Evolutionary conservation across 2,888 invertebrate genomes (phyloP).

Genomic region (Pammene fasciana): DNA sequence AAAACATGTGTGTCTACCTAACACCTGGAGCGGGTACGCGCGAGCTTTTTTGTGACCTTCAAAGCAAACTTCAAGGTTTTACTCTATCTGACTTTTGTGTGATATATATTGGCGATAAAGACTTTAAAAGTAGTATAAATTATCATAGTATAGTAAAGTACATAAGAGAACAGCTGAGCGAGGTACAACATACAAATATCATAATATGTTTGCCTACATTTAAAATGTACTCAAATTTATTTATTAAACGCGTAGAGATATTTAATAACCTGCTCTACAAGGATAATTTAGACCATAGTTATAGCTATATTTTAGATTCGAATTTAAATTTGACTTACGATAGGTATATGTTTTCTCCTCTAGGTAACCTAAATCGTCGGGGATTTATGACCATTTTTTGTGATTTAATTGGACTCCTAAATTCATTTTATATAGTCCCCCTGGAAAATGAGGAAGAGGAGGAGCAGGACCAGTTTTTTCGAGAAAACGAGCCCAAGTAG

Average conservation of each 20-base stretch:
- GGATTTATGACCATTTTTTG: not conserved
- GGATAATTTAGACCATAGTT: slow-evolving; percentile 11
- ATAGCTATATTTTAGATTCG: slow-evolving; percentile 13
- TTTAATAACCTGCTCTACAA: slow-evolving; percentile 15
- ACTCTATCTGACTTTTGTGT: slow-evolving; percentile 1
- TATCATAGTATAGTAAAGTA: slow-evolving; percentile 13
- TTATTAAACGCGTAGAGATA: slow-evolving; percentile 3
- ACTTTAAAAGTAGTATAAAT: not conserved
- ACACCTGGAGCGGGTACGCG: not conserved
- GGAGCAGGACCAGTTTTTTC: slow-evolving; percentile 9
- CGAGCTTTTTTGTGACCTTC: not conserved
- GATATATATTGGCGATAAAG: not conserved
- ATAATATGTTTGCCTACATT: slow-evolving; percentile 25
- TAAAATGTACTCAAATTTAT: slow-evolving; percentile 11
- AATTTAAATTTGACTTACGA: slow-evolving; percentile 19
- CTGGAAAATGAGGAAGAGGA: too few relatives aligned
- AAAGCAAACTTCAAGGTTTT: slow-evolving; percentile 7
- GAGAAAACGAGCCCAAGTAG: not conserved
- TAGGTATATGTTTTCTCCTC: slow-evolving; percentile 6
- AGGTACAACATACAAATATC: slow-evolving; percentile 15
- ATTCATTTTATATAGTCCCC: not conserved
- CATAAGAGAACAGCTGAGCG: slow-evolving; percentile 1
- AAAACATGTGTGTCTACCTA: not conserved
- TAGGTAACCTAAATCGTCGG: not conserved
- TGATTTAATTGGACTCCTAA: not conserved